Evolutionary conservation across 2,797 vertebrate species (phyloP).

Genomic region (Spondyliosoma cantharus): DNA sequence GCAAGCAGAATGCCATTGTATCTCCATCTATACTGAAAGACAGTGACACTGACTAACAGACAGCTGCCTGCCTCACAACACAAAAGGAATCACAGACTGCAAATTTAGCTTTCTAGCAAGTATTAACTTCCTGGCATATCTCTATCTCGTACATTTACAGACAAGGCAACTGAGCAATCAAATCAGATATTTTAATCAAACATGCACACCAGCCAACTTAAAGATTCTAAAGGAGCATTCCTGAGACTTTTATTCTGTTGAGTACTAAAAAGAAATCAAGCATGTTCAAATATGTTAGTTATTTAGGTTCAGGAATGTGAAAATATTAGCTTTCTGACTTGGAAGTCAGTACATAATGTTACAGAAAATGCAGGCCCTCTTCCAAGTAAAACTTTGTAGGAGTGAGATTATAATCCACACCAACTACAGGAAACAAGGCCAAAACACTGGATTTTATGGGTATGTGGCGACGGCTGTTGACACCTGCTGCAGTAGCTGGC

Average conservation of each 20-base stretch:
- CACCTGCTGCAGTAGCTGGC: constrained; percentile 54
- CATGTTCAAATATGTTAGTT: too few relatives aligned
- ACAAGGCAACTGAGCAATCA: too few relatives aligned
- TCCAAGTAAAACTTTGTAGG: constrained; percentile 34
- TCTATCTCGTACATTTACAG: neutral
- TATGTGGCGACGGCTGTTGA: constrained; percentile 43
- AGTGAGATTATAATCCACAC: constrained; percentile 45
- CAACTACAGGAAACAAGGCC: constrained; percentile 43
- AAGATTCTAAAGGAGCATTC: neutral
- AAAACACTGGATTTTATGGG: constrained; percentile 37
- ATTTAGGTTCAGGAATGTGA: neutral
- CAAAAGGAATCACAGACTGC: neutral
- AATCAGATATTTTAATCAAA: neutral
- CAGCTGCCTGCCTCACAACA: neutral
- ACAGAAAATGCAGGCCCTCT: neutral
- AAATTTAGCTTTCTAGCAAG: neutral
- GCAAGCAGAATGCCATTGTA: neutral
- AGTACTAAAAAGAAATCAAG: too few relatives aligned
- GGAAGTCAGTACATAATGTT: neutral
- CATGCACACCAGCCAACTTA: neutral
- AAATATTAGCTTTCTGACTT: constrained; percentile 8
- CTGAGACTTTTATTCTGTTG: neutral
- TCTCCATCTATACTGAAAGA: neutral
- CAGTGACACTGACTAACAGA: neutral
- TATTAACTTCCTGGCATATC: neutral